Percentiles rank a stretch among this genome's conserved stretches.
These are phyloP conservation scores for Acrossocheilus wenchowensis DNA, from an alignment of 2,797 vertebrate genomes.

Conservation along the genomic window DNA sequence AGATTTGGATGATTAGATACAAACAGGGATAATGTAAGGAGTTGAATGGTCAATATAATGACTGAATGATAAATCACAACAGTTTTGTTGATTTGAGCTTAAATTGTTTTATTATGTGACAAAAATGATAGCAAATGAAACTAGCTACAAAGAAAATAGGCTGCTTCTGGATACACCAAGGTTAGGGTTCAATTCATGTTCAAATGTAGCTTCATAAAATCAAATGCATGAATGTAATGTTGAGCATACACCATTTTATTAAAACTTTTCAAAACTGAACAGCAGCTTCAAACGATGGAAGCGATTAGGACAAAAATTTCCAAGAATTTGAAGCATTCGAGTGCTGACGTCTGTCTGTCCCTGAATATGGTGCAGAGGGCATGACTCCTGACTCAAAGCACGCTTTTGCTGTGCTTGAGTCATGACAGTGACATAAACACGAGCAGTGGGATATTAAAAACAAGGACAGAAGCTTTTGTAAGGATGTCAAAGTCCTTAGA, in stretches of 20 bases:
- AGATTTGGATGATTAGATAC: neutral
- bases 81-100: neutral
- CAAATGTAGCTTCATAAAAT: neutral
- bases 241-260: neutral
- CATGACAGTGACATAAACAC: constrained; percentile 26
- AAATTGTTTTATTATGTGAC: neutral
- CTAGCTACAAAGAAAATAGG: neutral
- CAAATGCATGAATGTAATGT: neutral
- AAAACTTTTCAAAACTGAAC: neutral
- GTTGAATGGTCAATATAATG: neutral
- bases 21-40: neutral
- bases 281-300: neutral
- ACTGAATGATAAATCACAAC: neutral
- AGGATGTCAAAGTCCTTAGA: constrained; percentile 4
- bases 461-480: neutral
- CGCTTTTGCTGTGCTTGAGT: neutral
- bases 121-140: neutral
- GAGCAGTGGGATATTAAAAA: constrained; percentile 6
- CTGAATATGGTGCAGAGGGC: neutral
- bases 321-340: constrained; percentile 9
- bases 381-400: constrained; percentile 33
- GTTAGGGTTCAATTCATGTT: neutral
- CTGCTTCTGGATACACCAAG: neutral
- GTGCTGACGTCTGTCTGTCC: neutral
- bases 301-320: neutral